phyloP scores from a whole-genome alignment of 2,113 vertebrate species.

The Entomyzon cyanotis region DNA sequence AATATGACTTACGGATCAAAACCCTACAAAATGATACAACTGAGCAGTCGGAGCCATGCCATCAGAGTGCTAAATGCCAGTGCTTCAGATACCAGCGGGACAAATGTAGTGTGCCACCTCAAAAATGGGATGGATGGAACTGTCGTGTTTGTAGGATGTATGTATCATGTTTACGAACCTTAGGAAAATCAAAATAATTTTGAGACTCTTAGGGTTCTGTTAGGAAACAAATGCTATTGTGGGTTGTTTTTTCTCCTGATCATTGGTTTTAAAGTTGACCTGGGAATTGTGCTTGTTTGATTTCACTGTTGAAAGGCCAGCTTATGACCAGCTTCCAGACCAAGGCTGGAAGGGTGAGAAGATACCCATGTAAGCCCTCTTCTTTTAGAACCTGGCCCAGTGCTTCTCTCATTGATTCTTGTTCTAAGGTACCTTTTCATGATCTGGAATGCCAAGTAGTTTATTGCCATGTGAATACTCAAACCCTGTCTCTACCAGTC shows the following conservation, averaged over 20 bases:
- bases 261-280: background rate
- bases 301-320: background rate
- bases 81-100: constrained; percentile 62
- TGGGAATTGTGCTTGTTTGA: background rate
- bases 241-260: rapidly evolving
- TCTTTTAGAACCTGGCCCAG: background rate
- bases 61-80: constrained; percentile 69
- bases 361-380: background rate
- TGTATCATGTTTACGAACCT: constrained; percentile 34
- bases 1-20: constrained; percentile 13
- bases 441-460: background rate
- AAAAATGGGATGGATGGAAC: constrained; percentile 46
- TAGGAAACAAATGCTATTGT: background rate
- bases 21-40: constrained; percentile 11
- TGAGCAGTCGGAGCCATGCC: constrained; percentile 70
- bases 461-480: background rate
- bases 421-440: background rate
- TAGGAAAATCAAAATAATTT: background rate
- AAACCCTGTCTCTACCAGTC: background rate
- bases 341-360: background rate
- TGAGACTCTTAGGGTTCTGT: background rate
- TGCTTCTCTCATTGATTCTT: background rate
- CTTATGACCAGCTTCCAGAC: too few relatives aligned
- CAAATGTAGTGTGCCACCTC: constrained; percentile 65
- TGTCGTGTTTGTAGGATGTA: constrained; percentile 81